Evolutionary conservation across 2,113 vertebrate species (phyloP).

Genomic region (Tretioscincus oriximinensis): DNA sequence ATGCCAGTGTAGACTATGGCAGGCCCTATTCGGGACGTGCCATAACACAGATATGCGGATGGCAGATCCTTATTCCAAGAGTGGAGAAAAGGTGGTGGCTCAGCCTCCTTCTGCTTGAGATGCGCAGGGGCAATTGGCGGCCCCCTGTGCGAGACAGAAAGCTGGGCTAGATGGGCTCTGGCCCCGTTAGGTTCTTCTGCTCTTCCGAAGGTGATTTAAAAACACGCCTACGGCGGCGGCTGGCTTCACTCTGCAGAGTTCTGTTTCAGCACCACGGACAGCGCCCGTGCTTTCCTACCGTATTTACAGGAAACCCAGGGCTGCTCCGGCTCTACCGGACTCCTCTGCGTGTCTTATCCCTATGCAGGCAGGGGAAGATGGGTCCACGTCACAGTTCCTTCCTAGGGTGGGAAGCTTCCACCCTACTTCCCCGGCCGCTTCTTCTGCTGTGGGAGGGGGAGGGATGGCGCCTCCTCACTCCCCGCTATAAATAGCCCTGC

Average conservation of each 20-base stretch:
- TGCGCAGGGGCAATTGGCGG: no score
- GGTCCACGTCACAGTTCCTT: background rate
- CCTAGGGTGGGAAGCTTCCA: background rate
- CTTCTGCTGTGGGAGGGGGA: background rate
- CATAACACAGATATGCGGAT: no score
- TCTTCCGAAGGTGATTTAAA: no score
- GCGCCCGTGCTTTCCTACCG: background rate
- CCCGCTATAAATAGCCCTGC: constrained; percentile 15
- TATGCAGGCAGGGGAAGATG: background rate
- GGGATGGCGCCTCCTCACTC: background rate
- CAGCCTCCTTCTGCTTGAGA: no score
- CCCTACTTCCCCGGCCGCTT: background rate
- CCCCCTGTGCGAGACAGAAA: no score
- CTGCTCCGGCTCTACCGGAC: background rate
- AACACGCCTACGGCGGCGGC: no score
- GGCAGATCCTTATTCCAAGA: no score
- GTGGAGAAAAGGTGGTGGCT: no score
- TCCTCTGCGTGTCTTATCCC: background rate
- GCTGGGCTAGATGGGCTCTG: no score
- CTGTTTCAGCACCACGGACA: constrained; percentile 31
- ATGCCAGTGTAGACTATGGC: no score
- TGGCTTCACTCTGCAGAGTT: background rate
- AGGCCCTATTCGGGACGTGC: no score
- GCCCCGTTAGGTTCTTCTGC: no score
- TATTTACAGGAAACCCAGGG: background rate